phyloP scores from a whole-genome alignment of 1,140 invertebrate genomes.

The Latrodectus geometricus region DNA sequence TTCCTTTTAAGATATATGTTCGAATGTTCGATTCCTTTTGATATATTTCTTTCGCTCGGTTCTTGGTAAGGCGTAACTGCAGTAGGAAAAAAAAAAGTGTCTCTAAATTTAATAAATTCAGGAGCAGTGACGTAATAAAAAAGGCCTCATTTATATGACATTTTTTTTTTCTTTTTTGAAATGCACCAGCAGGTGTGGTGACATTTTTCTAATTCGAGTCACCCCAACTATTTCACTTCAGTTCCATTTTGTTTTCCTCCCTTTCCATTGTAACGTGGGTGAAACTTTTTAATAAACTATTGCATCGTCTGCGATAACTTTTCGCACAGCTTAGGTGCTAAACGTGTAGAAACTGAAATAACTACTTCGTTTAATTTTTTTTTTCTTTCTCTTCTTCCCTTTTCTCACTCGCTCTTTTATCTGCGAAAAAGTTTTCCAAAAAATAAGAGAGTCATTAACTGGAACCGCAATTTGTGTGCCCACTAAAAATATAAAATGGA shows the following conservation, averaged over 20 bases:
- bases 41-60: neutral
- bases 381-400: too few relatives aligned
- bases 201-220: neutral
- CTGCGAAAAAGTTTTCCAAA: too few relatives aligned
- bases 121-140: conserved; percentile 7
- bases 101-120: conserved; percentile 58
- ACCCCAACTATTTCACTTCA: neutral
- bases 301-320: too few relatives aligned
- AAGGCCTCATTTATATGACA: conserved; percentile 38
- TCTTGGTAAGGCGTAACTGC: neutral
- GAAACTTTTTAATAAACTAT: too few relatives aligned
- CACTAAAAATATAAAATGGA: too few relatives aligned
- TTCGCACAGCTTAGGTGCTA: too few relatives aligned
- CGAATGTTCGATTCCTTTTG: neutral
- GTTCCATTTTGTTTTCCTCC: neutral
- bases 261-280: too few relatives aligned
- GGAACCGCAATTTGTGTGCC: too few relatives aligned
- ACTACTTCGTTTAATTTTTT: too few relatives aligned
- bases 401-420: too few relatives aligned
- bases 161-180: conserved; percentile 28
- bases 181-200: conserved; percentile 25
- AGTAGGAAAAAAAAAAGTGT: neutral
- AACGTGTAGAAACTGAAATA: too few relatives aligned
- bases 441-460: too few relatives aligned
- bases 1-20: neutral